Evolutionary conservation across 2,797 vertebrate species (phyloP).

Genomic region (Chromobotia macracanthus): DNA sequence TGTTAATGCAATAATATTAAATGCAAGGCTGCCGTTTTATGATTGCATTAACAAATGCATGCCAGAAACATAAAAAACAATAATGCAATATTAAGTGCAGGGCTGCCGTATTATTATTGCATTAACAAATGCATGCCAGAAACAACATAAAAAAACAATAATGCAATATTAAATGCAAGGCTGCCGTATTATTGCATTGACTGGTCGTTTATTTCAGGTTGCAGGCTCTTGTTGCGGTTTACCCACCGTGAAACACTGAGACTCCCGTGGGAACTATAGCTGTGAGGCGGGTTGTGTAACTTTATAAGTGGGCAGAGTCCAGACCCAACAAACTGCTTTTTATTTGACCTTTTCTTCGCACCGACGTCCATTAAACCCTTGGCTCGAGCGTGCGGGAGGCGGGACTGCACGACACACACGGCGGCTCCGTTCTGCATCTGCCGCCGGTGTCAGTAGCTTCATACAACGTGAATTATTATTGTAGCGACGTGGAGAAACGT

Average conservation of each 20-base stretch:
- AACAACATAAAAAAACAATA: not conserved
- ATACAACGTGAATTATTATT: not conserved
- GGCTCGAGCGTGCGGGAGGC: slow-evolving; percentile 8
- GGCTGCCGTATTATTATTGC: too few relatives aligned
- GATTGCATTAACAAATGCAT: too few relatives aligned
- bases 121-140: too few relatives aligned
- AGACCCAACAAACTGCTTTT: slow-evolving; percentile 32
- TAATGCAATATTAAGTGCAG: too few relatives aligned
- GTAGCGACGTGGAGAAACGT: not conserved
- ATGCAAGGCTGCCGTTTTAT: too few relatives aligned
- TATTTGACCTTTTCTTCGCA: slow-evolving; percentile 38
- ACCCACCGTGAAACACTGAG: slow-evolving; percentile 44
- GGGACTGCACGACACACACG: not conserved
- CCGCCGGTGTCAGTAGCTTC: not conserved
- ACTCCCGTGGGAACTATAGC: slow-evolving; percentile 44
- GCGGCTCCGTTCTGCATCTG: slow-evolving; percentile 1
- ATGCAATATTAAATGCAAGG: not conserved
- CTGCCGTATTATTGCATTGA: too few relatives aligned
- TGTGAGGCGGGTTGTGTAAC: slow-evolving; percentile 30
- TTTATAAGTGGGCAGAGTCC: slow-evolving; percentile 14
- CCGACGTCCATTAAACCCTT: slow-evolving; percentile 31
- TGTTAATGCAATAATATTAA: too few relatives aligned
- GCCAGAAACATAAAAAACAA: too few relatives aligned
- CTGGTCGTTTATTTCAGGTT: too few relatives aligned
- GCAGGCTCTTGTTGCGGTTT: slow-evolving; percentile 43